phyloP scores from a whole-genome alignment of 2,888 invertebrate species.

The Dryadula phaetusa region DNA sequence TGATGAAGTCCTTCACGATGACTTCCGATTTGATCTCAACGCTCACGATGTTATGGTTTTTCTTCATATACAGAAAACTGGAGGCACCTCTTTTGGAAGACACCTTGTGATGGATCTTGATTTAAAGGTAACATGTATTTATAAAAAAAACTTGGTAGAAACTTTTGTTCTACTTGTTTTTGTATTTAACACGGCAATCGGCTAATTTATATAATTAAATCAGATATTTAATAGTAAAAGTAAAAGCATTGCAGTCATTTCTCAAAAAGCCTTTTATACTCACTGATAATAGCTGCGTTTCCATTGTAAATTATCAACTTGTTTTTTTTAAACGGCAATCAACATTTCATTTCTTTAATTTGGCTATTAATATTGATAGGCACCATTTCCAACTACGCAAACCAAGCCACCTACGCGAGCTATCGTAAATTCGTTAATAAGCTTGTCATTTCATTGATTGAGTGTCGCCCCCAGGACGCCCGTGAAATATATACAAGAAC shows the following conservation, averaged over 20 bases:
- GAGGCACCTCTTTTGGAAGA: slow-evolving; percentile 98
- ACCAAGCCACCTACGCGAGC: slow-evolving; percentile 34
- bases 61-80: slow-evolving; percentile 99
- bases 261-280: too few species aligned
- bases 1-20: slow-evolving; percentile 93
- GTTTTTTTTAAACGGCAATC: background rate
- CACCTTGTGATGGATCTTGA: slow-evolving; percentile 98
- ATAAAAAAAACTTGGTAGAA: too few species aligned
- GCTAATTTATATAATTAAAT: too few species aligned
- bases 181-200: too few species aligned
- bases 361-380: slow-evolving; percentile 24
- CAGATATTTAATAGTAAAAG: too few species aligned
- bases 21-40: slow-evolving; percentile 94
- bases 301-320: background rate
- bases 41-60: slow-evolving; percentile 98
- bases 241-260: too few species aligned
- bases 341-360: background rate
- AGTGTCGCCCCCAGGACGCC: slow-evolving; percentile 47
- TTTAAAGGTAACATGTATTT: slow-evolving; percentile 81
- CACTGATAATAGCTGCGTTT: background rate
- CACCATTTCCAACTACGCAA: slow-evolving; percentile 23
- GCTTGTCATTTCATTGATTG: slow-evolving; percentile 47
- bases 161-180: too few species aligned
- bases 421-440: slow-evolving; percentile 47
- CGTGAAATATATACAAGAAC: slow-evolving; percentile 29